Conservation (phyloP, 64 coral and sea anemone species). For the Actinia tenebrosa region DNA sequence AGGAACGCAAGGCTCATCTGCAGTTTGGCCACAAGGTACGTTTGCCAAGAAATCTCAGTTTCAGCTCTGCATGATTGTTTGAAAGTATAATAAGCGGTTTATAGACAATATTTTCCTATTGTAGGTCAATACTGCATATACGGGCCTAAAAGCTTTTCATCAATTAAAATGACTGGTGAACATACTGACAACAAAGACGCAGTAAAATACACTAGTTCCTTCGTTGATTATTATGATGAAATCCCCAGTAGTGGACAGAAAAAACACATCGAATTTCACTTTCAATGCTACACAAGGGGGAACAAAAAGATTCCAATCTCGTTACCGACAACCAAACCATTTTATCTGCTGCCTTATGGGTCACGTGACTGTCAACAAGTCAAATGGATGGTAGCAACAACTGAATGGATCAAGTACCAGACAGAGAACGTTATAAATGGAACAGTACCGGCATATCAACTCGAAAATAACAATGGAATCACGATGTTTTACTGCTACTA, state of each 20-base stretch:
- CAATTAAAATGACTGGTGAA: background rate
- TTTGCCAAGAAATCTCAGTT: too few relatives aligned
- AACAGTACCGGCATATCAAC: background rate
- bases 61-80: too few relatives aligned
- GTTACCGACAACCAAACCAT: background rate
- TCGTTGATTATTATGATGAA: background rate
- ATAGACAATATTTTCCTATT: too few relatives aligned
- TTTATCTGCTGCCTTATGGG: conserved; percentile 29
- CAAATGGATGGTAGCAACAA: conserved; percentile 18
- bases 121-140: too few relatives aligned
- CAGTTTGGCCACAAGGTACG: too few relatives aligned
- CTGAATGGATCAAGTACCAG: conserved; percentile 24
- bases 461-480: background rate
- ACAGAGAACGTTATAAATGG: background rate
- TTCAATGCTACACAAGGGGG: background rate
- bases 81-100: too few relatives aligned
- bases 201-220: background rate
- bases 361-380: conserved; percentile 23
- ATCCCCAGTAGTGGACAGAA: too few relatives aligned
- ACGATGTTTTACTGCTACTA: conserved; percentile 21
- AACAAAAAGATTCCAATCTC: background rate
- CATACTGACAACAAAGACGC: background rate
- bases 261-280: background rate
- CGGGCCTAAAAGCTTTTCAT: too few relatives aligned
- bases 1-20: background rate